Evolutionary conservation across 1,140 invertebrate genomes (phyloP), one percentile per base, ranked within the genome.

Genomic region (Leptestheria dahalacensis): DNA sequence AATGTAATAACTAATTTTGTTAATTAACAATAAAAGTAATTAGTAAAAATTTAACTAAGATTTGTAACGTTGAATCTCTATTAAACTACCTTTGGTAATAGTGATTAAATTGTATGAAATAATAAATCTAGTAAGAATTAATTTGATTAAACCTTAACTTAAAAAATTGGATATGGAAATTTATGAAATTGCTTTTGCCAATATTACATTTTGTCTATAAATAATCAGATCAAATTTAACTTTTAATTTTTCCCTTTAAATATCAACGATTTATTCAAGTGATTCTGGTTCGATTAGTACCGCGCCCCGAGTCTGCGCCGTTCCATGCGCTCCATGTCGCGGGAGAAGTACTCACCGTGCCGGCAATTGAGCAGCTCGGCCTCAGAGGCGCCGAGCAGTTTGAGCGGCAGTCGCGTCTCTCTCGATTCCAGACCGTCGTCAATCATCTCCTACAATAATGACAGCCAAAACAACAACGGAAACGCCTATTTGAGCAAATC

Each of bases 301-400:
- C 61, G 48, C 28, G 61, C 55, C 15, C 61, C 61, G 48, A 23
- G 47, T n/a, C 55, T 54, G n/a, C 53, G 48, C 26, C 53, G 55
- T 57, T 62, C 61, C 3, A 11, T 62, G 28, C 54, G 61, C 3
- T 18, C 53, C 54, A 55, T 51, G 18, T 54, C 52, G 4, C 46
- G 59, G 41, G 59, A 60, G 23, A 60, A 62, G 48, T 62, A 62
- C 28, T 62, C 61, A 6, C 61, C 61, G 11, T 57, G 54, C 1
- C 47, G 56, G 25, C 57, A 20, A 21, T 3, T 50, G 52, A 26
- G 26, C 53, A 57, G 48, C 23, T 29, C 52, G 46, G 26, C 59
- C 3, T 53, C 57, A 15, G 48, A 48, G 15, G 48, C 25, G 33
- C 49, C 25, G 25, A 50, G 25, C 26, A 52, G 48, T 28, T 41